Conservation (phyloP, 2,888 invertebrate species). For the Hanleya hanleyi region DNA sequence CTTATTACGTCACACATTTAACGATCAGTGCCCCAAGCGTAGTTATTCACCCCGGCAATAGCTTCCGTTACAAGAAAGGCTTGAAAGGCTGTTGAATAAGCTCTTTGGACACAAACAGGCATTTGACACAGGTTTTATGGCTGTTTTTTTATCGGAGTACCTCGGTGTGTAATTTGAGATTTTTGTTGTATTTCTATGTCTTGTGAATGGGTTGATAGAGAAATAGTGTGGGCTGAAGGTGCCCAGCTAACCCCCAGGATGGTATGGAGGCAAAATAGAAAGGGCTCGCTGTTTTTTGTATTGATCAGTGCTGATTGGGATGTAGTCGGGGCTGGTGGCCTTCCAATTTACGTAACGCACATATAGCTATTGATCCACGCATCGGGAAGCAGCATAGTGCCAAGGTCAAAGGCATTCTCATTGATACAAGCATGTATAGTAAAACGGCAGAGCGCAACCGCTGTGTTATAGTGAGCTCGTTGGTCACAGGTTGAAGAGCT, state of each 20-base stretch:
- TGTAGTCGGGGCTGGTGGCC: background rate
- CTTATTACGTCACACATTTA: background rate
- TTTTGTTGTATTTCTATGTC: background rate
- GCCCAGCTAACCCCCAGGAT: too few relatives aligned
- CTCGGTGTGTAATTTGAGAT: constrained; percentile 7
- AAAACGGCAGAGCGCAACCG: too few relatives aligned
- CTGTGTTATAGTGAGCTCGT: too few relatives aligned
- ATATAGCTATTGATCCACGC: background rate
- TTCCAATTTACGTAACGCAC: constrained; percentile 10
- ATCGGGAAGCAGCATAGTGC: background rate
- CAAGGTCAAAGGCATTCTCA: background rate
- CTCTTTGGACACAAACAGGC: background rate
- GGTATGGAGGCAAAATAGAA: too few relatives aligned
- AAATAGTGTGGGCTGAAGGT: constrained; percentile 2
- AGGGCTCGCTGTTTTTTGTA: too few relatives aligned
- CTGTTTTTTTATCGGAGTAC: background rate
- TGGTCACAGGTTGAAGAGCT: too few relatives aligned
- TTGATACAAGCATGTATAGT: too few relatives aligned
- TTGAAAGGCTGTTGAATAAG: background rate
- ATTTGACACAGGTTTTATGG: background rate
- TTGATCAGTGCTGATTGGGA: background rate
- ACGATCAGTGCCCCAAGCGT: background rate
- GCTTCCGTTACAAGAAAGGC: background rate
- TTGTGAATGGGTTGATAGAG: background rate
- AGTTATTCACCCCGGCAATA: background rate